A percentile compares a stretch with the other conserved stretches of the same genome.
phyloP scores from a whole-genome alignment of 2,888 invertebrate species.

The Seladonia tumulorum region DNA sequence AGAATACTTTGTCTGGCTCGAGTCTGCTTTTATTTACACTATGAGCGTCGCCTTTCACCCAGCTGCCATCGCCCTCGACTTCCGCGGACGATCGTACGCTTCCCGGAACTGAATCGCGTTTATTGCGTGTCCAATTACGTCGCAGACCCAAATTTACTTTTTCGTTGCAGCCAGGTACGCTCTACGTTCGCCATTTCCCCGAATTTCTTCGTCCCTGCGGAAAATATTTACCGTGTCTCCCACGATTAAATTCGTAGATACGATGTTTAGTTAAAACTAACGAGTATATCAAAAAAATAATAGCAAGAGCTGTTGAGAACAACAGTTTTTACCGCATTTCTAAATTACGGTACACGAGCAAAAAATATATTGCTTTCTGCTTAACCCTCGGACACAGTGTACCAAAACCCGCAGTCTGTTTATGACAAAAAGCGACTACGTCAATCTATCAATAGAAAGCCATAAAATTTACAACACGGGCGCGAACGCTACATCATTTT shows the following conservation, averaged over 20 bases:
- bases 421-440: too few relatives aligned
- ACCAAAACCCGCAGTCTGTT: too few relatives aligned
- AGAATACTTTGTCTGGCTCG: conserved; percentile 69
- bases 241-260: neutral
- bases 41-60: conserved; percentile 64
- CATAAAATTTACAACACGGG: too few relatives aligned
- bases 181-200: neutral
- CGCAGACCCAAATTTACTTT: neutral
- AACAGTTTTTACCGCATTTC: too few relatives aligned
- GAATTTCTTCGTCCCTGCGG: neutral
- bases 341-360: too few relatives aligned
- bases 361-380: too few relatives aligned
- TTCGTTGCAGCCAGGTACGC: neutral
- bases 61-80: conserved; percentile 32
- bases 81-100: conserved; percentile 47
- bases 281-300: too few relatives aligned
- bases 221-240: neutral
- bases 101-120: conserved; percentile 61
- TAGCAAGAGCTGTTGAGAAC: too few relatives aligned
- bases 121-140: conserved; percentile 5
- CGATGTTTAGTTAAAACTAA: neutral
- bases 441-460: too few relatives aligned
- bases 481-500: neutral
- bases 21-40: conserved; percentile 72
- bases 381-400: too few relatives aligned